Evolutionary conservation across 1,140 invertebrate genomes (phyloP), one percentile per base, ranked within the genome.

Genomic region (Olivierus martensii): DNA sequence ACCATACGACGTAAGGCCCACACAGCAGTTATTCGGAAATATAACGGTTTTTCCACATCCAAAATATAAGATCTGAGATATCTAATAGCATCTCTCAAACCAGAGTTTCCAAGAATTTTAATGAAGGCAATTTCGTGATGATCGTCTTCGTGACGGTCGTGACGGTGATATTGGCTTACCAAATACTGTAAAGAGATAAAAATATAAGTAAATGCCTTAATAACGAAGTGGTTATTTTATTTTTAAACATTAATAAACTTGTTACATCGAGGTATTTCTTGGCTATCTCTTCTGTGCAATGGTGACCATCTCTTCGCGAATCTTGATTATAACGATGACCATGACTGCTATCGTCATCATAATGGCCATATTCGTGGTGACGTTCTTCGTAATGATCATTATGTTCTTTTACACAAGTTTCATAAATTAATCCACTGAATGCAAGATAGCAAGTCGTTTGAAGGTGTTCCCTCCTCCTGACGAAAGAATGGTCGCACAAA

Each of bases 231-330:
- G 5, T 46, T 36, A 46, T 28, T 22, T 39, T 41, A 12, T 39
- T 14, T 15, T 50, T 15, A 19, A 15, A 10, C n/a, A n/a, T n/a
- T n/a, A 19, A n/a, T 5, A 46, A 15, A 11, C 12, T 36, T 46
- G 51, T 51, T 21, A 57, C 55, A 2, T 57, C 37, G n/a, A 53
- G 52, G 15, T 52, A 57, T 34, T 52, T 57, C 18, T 45, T 34
- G 3, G 55, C 51, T 22, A 37, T 46, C 11, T 57, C 51, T 9
- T 34, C 11, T 11, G 5, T 49, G 51, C 36, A 53, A 19, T n/a
- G 39, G 42, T 19, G 11, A 11, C 15, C n/a, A 17, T 7, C 18
- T 48, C 21, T 21, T 21, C 28, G 28, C 28, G 9, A 28, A 22
- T 43, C 41, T 4, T 43, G 41, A 6, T 7, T 9, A 22, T 53